These are phyloP conservation scores for Tuta absoluta DNA, from an alignment of 2,888 invertebrate species.

Conservation along the genomic window DNA sequence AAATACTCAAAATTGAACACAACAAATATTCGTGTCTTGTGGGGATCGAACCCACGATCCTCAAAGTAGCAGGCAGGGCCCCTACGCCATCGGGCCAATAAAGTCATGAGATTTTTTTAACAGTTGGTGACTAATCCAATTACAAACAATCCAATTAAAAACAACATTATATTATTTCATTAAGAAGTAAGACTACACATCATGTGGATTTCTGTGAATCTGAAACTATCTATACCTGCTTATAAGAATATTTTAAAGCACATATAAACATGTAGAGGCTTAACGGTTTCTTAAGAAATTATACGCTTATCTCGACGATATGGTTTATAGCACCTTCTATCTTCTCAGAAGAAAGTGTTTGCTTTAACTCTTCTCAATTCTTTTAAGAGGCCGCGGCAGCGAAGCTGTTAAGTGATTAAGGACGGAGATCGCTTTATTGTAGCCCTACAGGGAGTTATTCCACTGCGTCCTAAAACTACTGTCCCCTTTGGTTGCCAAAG, in stretches of 20 bases:
- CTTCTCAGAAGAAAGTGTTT: conserved; percentile 17
- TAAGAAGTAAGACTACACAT: not conserved
- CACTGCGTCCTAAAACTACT: not conserved
- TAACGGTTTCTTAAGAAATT: conserved; percentile 13
- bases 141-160: not conserved
- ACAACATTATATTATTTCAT: not conserved
- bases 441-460: not conserved
- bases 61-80: too few species aligned
- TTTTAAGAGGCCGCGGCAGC: conserved; percentile 10
- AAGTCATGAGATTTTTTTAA: too few species aligned
- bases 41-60: too few species aligned
- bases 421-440: conserved; percentile 10
- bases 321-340: conserved; percentile 19
- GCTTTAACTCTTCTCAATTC: not conserved
- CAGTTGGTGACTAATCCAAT: not conserved
- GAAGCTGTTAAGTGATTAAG: conserved; percentile 9
- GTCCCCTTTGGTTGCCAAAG: too few species aligned
- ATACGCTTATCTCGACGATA: conserved; percentile 14
- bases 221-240: not conserved
- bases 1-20: too few species aligned
- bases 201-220: not conserved
- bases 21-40: too few species aligned
- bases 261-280: not conserved
- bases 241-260: not conserved
- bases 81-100: too few species aligned